Base-by-base conservation (phyloP, 2,113 vertebrate species). In the Larimichthys polyactis region DNA sequence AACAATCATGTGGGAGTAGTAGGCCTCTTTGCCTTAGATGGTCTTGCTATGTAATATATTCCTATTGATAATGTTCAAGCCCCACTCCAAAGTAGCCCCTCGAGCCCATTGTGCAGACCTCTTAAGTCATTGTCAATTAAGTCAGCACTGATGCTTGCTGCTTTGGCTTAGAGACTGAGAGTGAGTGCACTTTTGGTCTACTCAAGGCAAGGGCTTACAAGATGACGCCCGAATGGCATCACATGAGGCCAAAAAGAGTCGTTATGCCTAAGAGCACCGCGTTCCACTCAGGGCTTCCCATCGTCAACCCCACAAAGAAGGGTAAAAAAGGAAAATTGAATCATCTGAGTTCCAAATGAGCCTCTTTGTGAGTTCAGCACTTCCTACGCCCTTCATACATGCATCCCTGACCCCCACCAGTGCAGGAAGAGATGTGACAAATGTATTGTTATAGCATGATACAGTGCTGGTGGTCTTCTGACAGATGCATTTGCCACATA, bases 101-200 rank as follows among this genome's bases (percentile, higher is more conserved):
- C 4, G 20, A 85, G 82, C 71, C 70, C 48, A 70, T 19, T 83
- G 81, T 51, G 67, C 70, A 55, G 63, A 72, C 60, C 63, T 81
- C 82, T 81, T 83, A 73, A 76, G 75, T 86, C 85, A 63, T 43
- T 79, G 82, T 83, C 78, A 87, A 72, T 91, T 85, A 86, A 69
- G 59, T 75, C 78, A 78, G 62, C 24, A 54, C 67, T 71, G 57
- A 70, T 51, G 58, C 65, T 83, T 68, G 54, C 81, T 83, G 54
- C 81, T 83, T 81, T 75, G 44, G 71, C 44, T 80, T 24, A 48
- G 12, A 63, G 65, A 73, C 60, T 5, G 44, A 55, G 55, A 57
- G 49, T 14, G 44, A 84, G 83, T 57, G 76, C 58, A 64, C 74
- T 78, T 71, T 83, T 40, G 17, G 67, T 44, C 8, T 68, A 77